These are phyloP conservation scores for Taurulus bubalis DNA, from an alignment of 2,113 vertebrate genomes.

Conservation along the genomic window DNA sequence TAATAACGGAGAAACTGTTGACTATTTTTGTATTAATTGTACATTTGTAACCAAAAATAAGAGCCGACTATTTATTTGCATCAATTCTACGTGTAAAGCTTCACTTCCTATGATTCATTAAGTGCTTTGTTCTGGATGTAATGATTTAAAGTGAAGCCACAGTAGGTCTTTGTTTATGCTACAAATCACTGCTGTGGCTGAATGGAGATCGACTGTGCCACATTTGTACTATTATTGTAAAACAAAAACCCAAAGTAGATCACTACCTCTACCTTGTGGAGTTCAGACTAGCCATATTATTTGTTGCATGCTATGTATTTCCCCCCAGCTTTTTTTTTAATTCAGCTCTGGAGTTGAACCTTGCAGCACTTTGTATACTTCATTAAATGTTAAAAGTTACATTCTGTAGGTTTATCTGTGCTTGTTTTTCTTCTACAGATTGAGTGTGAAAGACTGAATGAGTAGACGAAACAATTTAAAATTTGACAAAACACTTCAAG, in stretches of 20 bases:
- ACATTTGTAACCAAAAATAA: constrained; percentile 76
- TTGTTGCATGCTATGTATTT: constrained; percentile 67
- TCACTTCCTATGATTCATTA: constrained; percentile 37
- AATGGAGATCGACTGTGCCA: constrained; percentile 52
- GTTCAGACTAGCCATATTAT: constrained; percentile 42
- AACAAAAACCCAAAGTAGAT: constrained; percentile 59
- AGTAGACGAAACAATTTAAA: background rate
- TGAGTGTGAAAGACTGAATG: background rate
- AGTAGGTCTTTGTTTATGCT: constrained; percentile 21
- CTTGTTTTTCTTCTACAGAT: background rate
- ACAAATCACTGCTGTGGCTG: constrained; percentile 17
- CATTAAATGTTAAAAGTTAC: constrained; percentile 66
- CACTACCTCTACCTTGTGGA: constrained; percentile 60
- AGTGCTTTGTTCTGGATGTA: constrained; percentile 59
- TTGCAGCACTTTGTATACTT: constrained; percentile 64
- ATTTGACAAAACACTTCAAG: background rate
- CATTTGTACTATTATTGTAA: constrained; percentile 39
- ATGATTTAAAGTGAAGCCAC: constrained; percentile 12
- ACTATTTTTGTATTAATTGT: constrained; percentile 83
- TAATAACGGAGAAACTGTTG: constrained; percentile 20
- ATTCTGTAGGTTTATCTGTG: background rate
- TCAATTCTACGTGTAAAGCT: constrained; percentile 27
- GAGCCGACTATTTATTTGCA: constrained; percentile 68
- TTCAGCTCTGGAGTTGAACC: constrained; percentile 51
- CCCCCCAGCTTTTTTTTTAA: constrained; percentile 25